Evolutionary conservation across 2,113 vertebrate species (phyloP), one percentile per base, ranked within the genome.

Genomic region (Zapornia atra): DNA sequence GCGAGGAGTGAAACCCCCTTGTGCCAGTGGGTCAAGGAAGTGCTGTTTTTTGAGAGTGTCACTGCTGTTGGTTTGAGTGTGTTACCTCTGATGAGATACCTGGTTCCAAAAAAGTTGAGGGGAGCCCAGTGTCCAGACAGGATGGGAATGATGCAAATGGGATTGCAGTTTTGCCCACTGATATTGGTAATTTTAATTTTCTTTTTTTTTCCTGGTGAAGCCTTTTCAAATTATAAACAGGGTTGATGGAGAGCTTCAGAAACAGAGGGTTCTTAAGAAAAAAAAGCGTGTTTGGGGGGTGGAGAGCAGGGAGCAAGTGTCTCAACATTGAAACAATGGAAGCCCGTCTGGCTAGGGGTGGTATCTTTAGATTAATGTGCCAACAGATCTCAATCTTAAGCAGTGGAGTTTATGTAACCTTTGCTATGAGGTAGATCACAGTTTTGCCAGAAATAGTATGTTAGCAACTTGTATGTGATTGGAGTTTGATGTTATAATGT

Each of bases 281-380:
- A 64, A 76, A 36, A 36, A 17, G 0, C 1, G 0, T 12, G 7
- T 69, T 85, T 68, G 29, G 18, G 33, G 31, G 36, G 44, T 8
- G 17, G 44, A 7, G 44, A 46, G 44, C 17, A 18, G 44, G 44
- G 44, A 19, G 3, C 14, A 83, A 50, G 76, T n/a, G 36, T 82
- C 63, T 92, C 59, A 36, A 34, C 5, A 5, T 38, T 33, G 60
- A 76, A 86, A 46, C 60, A 81, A 51, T 9, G 24, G 48, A 77
- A 89, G 38, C 26, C 64, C 61, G 77, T 65, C 33, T 80, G 26
- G 38, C 22, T 88, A 81, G 33, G 76, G 73, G 65, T 61, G 60
- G 19, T 94, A 87, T 93, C 96, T 97, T 92, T 90, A 94, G 82
- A 86, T 88, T 86, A 81, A 96, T 59, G 36, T 90, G 72, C 61